Conservation (phyloP, 2,888 invertebrate species). For the Drosophila prostipennis region DNA sequence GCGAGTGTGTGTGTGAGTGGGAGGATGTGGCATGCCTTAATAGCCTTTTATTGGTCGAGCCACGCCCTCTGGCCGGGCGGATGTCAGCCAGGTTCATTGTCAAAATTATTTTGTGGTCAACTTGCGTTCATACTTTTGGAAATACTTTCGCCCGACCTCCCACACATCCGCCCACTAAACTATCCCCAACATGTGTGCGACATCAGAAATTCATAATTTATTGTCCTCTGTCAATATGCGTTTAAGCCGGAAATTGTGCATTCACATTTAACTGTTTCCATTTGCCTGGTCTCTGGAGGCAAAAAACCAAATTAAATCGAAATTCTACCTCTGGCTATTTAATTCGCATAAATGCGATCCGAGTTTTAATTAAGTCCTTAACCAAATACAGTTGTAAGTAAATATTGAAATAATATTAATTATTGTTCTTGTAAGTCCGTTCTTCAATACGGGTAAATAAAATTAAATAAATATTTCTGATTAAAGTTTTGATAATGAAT, state of each 20-base stretch:
- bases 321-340: neutral
- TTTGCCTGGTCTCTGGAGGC: slow-evolving; percentile 17
- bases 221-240: slow-evolving; percentile 16
- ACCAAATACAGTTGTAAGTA: neutral
- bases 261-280: slow-evolving; percentile 27
- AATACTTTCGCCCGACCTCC: slow-evolving; percentile 32
- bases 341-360: neutral
- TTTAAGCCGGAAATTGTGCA: slow-evolving; percentile 16
- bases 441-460: too few relatives aligned
- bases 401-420: neutral
- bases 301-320: slow-evolving; percentile 1
- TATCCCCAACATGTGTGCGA: slow-evolving; percentile 5
- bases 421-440: too few relatives aligned
- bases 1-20: slow-evolving; percentile 3
- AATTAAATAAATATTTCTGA: too few relatives aligned
- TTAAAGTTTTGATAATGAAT: too few relatives aligned
- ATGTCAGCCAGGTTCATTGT: slow-evolving; percentile 70
- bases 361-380: slow-evolving; percentile 2
- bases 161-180: slow-evolving; percentile 13
- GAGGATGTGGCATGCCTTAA: slow-evolving; percentile 56
- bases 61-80: slow-evolving; percentile 28
- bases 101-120: slow-evolving; percentile 80
- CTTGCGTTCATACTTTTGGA: slow-evolving; percentile 74
- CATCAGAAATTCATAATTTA: slow-evolving; percentile 28
- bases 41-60: slow-evolving; percentile 56